phyloP scores from a whole-genome alignment of 2,113 vertebrate genomes.

The Elanoides forficatus region DNA sequence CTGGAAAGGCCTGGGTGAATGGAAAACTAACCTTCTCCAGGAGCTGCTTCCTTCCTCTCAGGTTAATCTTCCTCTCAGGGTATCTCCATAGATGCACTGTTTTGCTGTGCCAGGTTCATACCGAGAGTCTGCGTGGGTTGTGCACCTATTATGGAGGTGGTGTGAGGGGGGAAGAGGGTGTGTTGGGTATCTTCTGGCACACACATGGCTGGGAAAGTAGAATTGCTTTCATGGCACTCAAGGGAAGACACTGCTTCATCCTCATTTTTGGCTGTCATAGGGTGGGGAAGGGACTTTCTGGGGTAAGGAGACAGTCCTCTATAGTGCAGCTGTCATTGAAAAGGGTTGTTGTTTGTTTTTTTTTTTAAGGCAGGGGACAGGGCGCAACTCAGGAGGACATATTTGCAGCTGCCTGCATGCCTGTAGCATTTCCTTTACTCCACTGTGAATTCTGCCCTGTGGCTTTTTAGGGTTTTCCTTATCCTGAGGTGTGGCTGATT shows the following conservation, averaged over 20 bases:
- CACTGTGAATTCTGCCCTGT: not conserved
- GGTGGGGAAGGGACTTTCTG: not conserved
- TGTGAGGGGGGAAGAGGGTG: not conserved
- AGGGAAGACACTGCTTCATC: not conserved
- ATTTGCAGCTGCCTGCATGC: not conserved
- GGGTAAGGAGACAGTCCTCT: not conserved
- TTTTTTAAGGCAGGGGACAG: not conserved
- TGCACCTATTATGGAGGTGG: not conserved
- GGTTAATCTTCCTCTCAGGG: not conserved
- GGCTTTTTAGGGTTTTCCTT: not conserved
- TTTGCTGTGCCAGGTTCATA: not conserved
- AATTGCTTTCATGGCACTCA: not conserved
- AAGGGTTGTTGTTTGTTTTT: not conserved
- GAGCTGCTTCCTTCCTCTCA: not conserved
- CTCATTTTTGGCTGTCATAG: not conserved
- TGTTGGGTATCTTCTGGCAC: not conserved
- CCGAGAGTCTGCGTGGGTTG: too few species aligned
- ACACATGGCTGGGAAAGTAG: not conserved
- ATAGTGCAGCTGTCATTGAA: not conserved
- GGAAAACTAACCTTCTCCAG: not conserved
- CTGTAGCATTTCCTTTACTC: not conserved
- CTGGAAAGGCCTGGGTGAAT: not conserved
- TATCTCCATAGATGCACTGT: not conserved
- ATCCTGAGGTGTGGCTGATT: not conserved
- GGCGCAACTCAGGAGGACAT: not conserved